Percentiles rank a stretch among this genome's conserved stretches.
These are phyloP conservation scores for Charanyca ferruginea DNA, from an alignment of 2,888 invertebrate genomes.

Conservation along the genomic window DNA sequence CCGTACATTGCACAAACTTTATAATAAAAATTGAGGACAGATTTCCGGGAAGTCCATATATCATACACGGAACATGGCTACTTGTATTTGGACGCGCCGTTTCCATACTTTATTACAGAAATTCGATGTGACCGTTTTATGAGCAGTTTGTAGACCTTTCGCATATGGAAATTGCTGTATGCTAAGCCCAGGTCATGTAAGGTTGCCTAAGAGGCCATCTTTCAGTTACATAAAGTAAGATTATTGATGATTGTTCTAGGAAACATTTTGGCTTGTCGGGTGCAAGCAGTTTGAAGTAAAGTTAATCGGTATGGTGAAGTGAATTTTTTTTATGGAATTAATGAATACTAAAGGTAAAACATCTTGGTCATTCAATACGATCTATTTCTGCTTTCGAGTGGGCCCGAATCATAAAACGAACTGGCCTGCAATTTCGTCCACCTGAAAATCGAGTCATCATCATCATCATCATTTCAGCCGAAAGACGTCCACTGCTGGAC, in stretches of 20 bases:
- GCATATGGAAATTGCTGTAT: constrained; percentile 28
- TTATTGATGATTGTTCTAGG: constrained; percentile 37
- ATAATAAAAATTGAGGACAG: constrained; percentile 57
- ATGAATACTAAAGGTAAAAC: background rate
- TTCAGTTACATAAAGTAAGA: constrained; percentile 29
- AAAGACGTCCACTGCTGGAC: no score
- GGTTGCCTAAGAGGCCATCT: constrained; percentile 17
- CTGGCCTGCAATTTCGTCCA: no score
- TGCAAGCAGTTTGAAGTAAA: background rate
- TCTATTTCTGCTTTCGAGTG: background rate
- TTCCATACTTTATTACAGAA: constrained; percentile 56
- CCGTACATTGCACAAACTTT: constrained; percentile 30
- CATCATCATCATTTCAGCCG: no score
- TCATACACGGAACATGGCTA: constrained; percentile 45
- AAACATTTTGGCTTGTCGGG: constrained; percentile 2
- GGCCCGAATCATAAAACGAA: no score
- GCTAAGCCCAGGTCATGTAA: constrained; percentile 2
- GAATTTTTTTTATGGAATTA: background rate
- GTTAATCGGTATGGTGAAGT: constrained; percentile 5
- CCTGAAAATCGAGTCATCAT: no score
- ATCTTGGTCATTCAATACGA: background rate
- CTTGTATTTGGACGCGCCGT: constrained; percentile 55
- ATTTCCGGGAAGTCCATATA: constrained; percentile 57
- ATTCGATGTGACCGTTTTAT: constrained; percentile 54
- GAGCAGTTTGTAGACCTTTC: constrained; percentile 40